Conservation (phyloP, 1,140 invertebrate genomes). For the Drosophila sp. region DNA sequence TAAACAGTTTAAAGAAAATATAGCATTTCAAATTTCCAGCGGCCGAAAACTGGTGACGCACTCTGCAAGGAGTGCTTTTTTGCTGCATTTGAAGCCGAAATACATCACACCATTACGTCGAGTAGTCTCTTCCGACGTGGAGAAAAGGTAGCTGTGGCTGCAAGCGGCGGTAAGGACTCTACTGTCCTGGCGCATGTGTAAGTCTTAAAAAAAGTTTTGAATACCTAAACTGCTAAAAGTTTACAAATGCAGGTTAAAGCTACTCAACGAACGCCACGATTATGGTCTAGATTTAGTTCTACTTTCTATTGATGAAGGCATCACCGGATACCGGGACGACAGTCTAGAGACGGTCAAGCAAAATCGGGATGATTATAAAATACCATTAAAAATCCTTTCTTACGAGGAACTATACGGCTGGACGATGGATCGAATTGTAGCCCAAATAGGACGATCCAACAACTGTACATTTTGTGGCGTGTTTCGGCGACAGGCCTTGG, state of each 20-base stretch:
- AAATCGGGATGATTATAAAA: conserved; percentile 96
- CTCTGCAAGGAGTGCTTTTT: conserved; percentile 98
- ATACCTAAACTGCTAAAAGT: not conserved
- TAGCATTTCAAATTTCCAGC: conserved; percentile 84
- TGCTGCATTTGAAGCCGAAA: conserved; percentile 96
- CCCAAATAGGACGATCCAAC: conserved; percentile 97
- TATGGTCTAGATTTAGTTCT: conserved; percentile 97
- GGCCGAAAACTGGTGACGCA: conserved; percentile 95
- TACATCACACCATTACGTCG: conserved; percentile 96
- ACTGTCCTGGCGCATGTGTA: conserved; percentile 96
- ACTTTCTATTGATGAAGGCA: conserved; percentile 99
- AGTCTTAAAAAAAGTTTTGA: not conserved
- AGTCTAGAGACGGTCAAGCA: conserved; percentile 98
- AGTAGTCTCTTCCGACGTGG: conserved; percentile 94
- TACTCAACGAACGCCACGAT: conserved; percentile 95
- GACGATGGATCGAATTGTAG: conserved; percentile 99
- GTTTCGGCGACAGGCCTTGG: conserved; percentile 97
- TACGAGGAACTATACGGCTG: conserved; percentile 99
- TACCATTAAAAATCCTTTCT: conserved; percentile 98
- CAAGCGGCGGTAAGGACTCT: conserved; percentile 99
- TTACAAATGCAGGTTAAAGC: conserved; percentile 87
- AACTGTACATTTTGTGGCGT: conserved; percentile 99
- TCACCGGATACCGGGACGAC: conserved; percentile 98
- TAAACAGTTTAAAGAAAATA: not conserved
- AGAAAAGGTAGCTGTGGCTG: conserved; percentile 96